Evolutionary conservation across 2,797 vertebrate genomes (phyloP).

Genomic region (Cossypha caffra): DNA sequence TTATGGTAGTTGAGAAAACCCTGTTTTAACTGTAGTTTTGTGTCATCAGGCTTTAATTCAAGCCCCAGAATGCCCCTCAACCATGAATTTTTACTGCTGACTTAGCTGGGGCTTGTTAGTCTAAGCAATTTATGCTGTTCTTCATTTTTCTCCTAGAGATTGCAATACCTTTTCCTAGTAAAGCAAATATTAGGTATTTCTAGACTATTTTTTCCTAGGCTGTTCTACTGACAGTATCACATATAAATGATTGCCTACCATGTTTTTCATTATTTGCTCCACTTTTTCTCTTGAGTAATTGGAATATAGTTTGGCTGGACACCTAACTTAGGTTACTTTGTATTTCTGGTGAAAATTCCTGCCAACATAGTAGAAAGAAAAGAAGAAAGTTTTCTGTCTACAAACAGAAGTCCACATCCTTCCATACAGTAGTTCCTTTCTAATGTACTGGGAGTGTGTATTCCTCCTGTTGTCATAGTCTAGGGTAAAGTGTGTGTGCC

Average conservation of each 20-base stretch:
- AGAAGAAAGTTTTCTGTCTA: neutral
- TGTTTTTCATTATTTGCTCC: neutral
- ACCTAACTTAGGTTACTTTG: neutral
- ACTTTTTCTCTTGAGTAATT: neutral
- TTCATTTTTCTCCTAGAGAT: neutral
- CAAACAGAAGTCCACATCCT: accelerated
- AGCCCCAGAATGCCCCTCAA: neutral
- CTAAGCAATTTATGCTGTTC: neutral
- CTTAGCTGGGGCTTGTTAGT: neutral
- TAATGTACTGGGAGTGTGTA: accelerated
- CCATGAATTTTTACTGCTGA: neutral
- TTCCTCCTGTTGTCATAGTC: neutral
- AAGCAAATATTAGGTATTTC: neutral
- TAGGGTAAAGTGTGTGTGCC: accelerated
- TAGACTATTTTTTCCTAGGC: neutral
- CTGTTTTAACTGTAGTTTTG: neutral
- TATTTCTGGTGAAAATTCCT: neutral
- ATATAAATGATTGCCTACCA: neutral
- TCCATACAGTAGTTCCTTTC: neutral
- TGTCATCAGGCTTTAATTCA: neutral
- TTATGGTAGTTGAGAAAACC: neutral
- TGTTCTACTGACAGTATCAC: neutral
- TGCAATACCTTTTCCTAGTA: neutral
- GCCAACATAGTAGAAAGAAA: neutral
- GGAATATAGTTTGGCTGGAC: neutral